Evolutionary conservation across 2,797 vertebrate species (phyloP).

Genomic region (Melanotaenia nigrans): DNA sequence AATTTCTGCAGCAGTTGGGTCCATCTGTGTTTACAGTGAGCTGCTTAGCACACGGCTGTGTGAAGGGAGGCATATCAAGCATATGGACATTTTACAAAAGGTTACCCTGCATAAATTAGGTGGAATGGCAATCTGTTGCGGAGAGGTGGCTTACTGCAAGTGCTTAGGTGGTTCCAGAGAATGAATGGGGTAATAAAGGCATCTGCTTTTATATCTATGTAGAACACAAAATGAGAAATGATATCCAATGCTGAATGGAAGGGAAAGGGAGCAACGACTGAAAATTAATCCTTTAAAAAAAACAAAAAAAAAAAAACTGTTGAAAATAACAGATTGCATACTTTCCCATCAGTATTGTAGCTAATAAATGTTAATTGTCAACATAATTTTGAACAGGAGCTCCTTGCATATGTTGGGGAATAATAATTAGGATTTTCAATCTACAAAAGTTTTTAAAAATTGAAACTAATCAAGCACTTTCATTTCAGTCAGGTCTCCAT

Average conservation of each 20-base stretch:
- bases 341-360: not conserved
- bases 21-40: slow-evolving; percentile 77
- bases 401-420: not conserved
- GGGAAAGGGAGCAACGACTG: not conserved
- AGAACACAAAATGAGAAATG: slow-evolving; percentile 15
- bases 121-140: slow-evolving; percentile 76
- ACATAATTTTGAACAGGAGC: not conserved
- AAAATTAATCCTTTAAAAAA: slow-evolving; percentile 1
- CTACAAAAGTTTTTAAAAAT: too few species aligned
- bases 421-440: not conserved
- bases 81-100: slow-evolving; percentile 81
- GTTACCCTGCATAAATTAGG: slow-evolving; percentile 79
- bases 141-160: slow-evolving; percentile 58
- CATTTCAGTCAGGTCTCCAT: too few species aligned
- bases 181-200: slow-evolving; percentile 59
- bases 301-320: not conserved
- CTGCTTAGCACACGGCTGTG: slow-evolving; percentile 66
- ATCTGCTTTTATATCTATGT: slow-evolving; percentile 42
- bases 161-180: slow-evolving; percentile 27
- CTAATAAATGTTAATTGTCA: slow-evolving; percentile 2
- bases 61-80: slow-evolving; percentile 66
- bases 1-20: slow-evolving; percentile 67
- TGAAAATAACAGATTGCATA: slow-evolving; percentile 6
- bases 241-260: not conserved
- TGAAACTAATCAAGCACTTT: too few species aligned